Evolutionary conservation across 2,888 invertebrate genomes (phyloP).

Genomic region (Neoscelio sp.): DNA sequence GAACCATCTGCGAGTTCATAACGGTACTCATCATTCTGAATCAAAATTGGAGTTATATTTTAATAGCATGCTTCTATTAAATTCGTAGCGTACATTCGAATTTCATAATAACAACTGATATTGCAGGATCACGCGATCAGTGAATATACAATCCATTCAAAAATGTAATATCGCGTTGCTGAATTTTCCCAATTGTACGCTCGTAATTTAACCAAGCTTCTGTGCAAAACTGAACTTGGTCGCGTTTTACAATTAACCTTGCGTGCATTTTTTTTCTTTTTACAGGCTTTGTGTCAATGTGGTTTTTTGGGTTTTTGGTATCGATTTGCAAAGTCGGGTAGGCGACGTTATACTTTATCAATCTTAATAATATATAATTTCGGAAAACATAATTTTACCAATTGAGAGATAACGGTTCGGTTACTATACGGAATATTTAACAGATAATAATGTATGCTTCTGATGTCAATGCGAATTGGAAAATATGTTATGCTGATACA

Average conservation of each 20-base stretch:
- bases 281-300: neutral
- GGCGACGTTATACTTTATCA: constrained; percentile 7
- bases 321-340: neutral
- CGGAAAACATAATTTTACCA: constrained; percentile 4
- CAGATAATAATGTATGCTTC: neutral
- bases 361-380: neutral
- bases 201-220: constrained; percentile 28
- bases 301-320: no score
- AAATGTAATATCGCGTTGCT: constrained; percentile 35
- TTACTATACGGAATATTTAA: neutral
- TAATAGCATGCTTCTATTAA: constrained; percentile 30
- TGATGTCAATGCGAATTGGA: no score
- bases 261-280: constrained; percentile 3
- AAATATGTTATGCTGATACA: neutral
- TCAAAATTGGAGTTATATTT: constrained; percentile 12
- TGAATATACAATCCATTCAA: constrained; percentile 29
- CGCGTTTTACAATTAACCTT: constrained; percentile 37
- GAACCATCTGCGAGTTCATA: constrained; percentile 26
- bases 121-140: constrained; percentile 30
- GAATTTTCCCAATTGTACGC: constrained; percentile 19
- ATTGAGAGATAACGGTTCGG: neutral
- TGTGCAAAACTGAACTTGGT: constrained; percentile 22
- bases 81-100: constrained; percentile 17
- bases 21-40: constrained; percentile 10
- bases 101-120: constrained; percentile 25